Evolutionary conservation across 2,888 invertebrate species (phyloP), one percentile per base, ranked within the genome.

Genomic region (Drosophila conformis): DNA sequence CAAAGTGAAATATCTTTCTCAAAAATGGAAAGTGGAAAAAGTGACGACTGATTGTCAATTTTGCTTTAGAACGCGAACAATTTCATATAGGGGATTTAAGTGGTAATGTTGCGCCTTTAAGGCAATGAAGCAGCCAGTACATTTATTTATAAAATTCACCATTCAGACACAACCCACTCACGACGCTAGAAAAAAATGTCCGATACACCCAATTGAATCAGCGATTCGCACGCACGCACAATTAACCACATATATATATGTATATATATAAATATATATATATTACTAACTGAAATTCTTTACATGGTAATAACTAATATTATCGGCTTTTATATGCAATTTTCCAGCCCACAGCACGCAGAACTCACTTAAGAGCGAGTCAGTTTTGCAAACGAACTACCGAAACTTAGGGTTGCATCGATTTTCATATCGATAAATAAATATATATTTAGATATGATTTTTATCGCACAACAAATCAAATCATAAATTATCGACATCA

Each of bases 1-100:
- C 91, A 91, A 92, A 91, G 89, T 89, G 74, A 90, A 88, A 90
- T 85, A 90, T 87, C 83, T 87, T 83, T 66, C 82, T 87, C 82
- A 86, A 91, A 78, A 91, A 89, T 87, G 87, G 87, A 90, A 91
- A 90, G 85, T 84, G 80, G 74, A 85, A 90, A 90, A 90, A 82
- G 78, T 78, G 86, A 74, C 77, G 83, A 80, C 53, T 72, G 64
- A 60, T 69, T 83, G 27, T 70, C 56, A 67, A 68, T 75, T 69
- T 76, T 40, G 52, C 51, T 64, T 65, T 38, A 68, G 71, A 71
- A 76, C 67, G 66, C 58, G 31, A 67, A 65, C 40, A 67, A 35
- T 68, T 54, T 54, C 33, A 58, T 58, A 54, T 46, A 49, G 21
- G 25, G 15, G n/a, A 7, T 27, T 66, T 38, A 21, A 46, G 25